Evolutionary conservation across 2,888 invertebrate genomes (phyloP).

Genomic region (Hololepta plana): DNA sequence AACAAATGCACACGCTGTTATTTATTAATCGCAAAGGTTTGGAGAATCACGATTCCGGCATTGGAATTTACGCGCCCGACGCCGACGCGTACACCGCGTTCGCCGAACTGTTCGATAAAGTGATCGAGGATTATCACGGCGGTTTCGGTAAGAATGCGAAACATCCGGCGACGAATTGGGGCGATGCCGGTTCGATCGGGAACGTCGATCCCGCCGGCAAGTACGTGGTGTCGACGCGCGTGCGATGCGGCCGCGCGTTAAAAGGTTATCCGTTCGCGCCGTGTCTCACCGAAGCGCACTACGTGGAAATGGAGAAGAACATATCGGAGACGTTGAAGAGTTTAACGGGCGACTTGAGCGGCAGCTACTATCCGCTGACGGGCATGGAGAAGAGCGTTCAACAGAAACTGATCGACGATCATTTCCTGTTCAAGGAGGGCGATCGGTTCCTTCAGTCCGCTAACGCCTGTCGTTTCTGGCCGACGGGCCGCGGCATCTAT

Average conservation of each 20-base stretch:
- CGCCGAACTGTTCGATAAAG: conserved; percentile 43
- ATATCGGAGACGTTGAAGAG: conserved; percentile 18
- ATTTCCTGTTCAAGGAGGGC: conserved; percentile 94
- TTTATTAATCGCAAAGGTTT: too few species aligned
- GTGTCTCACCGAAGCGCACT: conserved; percentile 42
- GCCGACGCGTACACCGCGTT: conserved; percentile 48
- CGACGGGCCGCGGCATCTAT: conserved; percentile 82
- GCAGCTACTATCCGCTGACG: conserved; percentile 79
- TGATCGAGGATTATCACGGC: conserved; percentile 49
- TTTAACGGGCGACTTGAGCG: conserved; percentile 55
- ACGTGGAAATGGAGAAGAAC: conserved; percentile 41
- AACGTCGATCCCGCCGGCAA: conserved; percentile 40
- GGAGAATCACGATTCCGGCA: conserved; percentile 43
- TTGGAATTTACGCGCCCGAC: conserved; percentile 50
- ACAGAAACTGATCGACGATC: conserved; percentile 89
- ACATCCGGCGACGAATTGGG: conserved; percentile 44
- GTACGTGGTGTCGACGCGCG: conserved; percentile 46
- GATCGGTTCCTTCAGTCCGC: conserved; percentile 77
- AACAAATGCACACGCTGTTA: too few species aligned
- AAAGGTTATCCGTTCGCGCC: conserved; percentile 49
- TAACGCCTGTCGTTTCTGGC: conserved; percentile 87
- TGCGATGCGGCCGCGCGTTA: conserved; percentile 43
- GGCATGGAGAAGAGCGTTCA: conserved; percentile 87
- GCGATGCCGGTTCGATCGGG: conserved; percentile 25
- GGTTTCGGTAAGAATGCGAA: conserved; percentile 35